A percentile compares a stretch with the other conserved stretches of the same genome.
phyloP scores from a whole-genome alignment of 2,113 vertebrate genomes.

The Telmatochromis sp. region DNA sequence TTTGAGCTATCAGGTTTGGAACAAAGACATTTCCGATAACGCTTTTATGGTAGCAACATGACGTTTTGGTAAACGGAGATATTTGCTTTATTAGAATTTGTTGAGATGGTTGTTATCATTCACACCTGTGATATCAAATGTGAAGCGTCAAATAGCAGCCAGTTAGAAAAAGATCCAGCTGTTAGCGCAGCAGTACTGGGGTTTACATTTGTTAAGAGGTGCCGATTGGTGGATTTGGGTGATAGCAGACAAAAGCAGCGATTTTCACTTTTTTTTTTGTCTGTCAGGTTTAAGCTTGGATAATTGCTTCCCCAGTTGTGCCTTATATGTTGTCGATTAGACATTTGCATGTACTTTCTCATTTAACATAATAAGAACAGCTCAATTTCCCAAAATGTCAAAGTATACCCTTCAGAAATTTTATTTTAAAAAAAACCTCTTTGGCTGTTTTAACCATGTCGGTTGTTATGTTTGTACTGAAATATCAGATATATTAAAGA shows the following conservation, averaged over 20 bases:
- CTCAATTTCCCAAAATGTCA: neutral
- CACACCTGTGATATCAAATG: neutral
- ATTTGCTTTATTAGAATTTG: neutral
- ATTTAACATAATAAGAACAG: neutral
- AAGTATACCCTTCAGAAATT: neutral
- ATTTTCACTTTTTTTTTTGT: neutral
- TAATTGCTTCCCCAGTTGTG: neutral
- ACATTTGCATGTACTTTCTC: neutral
- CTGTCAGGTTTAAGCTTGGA: neutral
- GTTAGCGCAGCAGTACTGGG: neutral
- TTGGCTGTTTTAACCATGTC: neutral
- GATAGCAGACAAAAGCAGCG: accelerated
- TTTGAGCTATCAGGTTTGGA: neutral
- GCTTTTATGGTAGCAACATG: neutral
- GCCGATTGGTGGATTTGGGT: neutral
- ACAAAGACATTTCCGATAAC: neutral
- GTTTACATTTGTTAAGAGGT: neutral
- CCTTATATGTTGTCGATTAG: neutral
- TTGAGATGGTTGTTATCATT: neutral
- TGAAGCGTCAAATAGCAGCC: neutral
- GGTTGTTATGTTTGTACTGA: neutral
- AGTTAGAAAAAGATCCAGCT: neutral
- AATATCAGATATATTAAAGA: neutral
- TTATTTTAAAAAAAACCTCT: accelerated
- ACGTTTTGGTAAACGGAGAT: neutral